Evolutionary conservation across 2,797 vertebrate species (phyloP).

Genomic region (Meda fulgida): DNA sequence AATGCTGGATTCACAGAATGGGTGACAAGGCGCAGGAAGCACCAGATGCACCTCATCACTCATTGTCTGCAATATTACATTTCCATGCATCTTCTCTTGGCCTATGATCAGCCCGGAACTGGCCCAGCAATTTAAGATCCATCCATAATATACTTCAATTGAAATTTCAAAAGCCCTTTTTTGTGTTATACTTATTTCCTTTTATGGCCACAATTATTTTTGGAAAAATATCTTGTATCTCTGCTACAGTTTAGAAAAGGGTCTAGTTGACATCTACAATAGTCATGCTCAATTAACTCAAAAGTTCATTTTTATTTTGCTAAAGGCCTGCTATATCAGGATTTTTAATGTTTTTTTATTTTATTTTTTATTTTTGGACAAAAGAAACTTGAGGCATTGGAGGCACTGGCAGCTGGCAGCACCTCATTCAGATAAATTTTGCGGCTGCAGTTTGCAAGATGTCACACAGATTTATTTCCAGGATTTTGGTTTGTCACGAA

Average conservation of each 20-base stretch:
- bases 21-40: conserved; percentile 20
- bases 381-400: not conserved
- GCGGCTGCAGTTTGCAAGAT: conserved; percentile 1
- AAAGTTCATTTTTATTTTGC: not conserved
- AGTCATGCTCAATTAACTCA: conserved; percentile 3
- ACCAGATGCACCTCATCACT: conserved; percentile 17
- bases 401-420: not conserved
- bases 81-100: not conserved
- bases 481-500: conserved; percentile 14
- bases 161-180: not conserved
- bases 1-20: not conserved
- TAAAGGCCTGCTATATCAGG: conserved; percentile 15
- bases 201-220: not conserved
- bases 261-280: not conserved
- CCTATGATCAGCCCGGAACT: not conserved
- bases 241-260: not conserved
- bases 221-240: not conserved
- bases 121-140: not conserved
- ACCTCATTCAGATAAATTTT: conserved; percentile 28
- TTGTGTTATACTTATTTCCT: not conserved
- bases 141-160: not conserved
- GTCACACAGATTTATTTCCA: conserved; percentile 6
- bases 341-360: not conserved
- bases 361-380: not conserved
- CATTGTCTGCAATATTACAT: not conserved